Evolutionary conservation across 2,797 vertebrate genomes (phyloP), one percentile per base, ranked within the genome.

Genomic region (Sebastes trivittatus): DNA sequence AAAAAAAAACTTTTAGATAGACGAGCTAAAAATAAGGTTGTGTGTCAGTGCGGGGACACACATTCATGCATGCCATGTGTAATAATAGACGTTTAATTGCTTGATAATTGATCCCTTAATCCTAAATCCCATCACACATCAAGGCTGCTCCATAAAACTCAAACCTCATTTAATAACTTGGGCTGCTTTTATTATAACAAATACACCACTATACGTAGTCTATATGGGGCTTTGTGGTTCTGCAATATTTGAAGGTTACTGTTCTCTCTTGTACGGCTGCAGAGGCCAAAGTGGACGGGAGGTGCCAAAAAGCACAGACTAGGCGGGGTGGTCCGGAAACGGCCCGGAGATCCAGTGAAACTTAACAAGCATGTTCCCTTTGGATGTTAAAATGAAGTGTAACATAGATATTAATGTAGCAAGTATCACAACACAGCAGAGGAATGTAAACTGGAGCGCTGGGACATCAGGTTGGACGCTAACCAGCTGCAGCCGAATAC

Each of bases 341-440:
- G 16, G 83, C 82, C 83, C 62, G 8, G 86, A 86, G 85, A 91
- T 91, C 86, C 85, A 81, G 90, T 93, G 92, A 94, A 94, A 94
- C 77, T 92, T 94, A 94, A 95, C 93, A 92, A 93, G 88, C 93
- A 78, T 94, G 92, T 91, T 94, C 89, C 80, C 79, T 64, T 93
- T 93, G 93, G 78, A 93, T 89, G 88, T 88, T 91, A 93, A 93
- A 90, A 90, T 88, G 88, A 93, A 94, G 90, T 92, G 89, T 92
- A 92, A 94, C 88, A 85, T 77, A 69, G 88, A 94, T 93, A 92
- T 94, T 94, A 94, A 95, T 95, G 90, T 91, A 91, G 91, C 90
- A 92, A 90, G 85, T 95, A 93, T 94, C 93, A 92, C 92, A 93
- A 94, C 88, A 92, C 92, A 92, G 92, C 75, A 71, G 88, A 92